Evolutionary conservation across 2,888 invertebrate genomes (phyloP).

Genomic region (Lepidocyrtinus sp.): DNA sequence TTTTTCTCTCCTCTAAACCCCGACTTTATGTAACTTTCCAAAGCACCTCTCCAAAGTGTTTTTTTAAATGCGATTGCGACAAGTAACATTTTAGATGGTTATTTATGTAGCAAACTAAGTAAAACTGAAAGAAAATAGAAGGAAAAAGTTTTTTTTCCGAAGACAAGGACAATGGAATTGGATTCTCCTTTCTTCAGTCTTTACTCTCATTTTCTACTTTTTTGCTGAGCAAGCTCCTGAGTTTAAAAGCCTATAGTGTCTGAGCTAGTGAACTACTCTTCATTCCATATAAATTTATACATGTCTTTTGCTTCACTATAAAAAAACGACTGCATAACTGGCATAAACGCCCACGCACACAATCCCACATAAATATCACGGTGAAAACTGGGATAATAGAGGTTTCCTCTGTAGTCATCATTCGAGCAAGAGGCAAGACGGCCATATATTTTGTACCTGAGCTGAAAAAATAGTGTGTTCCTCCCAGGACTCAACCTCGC

Average conservation of each 20-base stretch:
- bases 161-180: constrained; percentile 13
- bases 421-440: neutral
- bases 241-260: too few relatives aligned
- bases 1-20: too few relatives aligned
- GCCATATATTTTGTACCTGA: neutral
- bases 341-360: constrained; percentile 51
- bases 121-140: constrained; percentile 1
- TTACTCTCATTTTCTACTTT: too few relatives aligned
- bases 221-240: too few relatives aligned
- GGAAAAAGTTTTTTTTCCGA: constrained; percentile 14
- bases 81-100: constrained; percentile 42
- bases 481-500: too few relatives aligned
- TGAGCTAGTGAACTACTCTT: too few relatives aligned
- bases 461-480: too few relatives aligned
- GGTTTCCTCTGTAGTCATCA: neutral
- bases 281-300: too few relatives aligned
- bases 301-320: too few relatives aligned
- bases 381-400: neutral
- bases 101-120: constrained; percentile 32
- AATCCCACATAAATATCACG: constrained; percentile 36
- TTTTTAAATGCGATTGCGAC: constrained; percentile 27
- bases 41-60: neutral
- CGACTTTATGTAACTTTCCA: too few relatives aligned
- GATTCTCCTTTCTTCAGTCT: too few relatives aligned
- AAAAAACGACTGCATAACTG: constrained; percentile 51